Evolutionary conservation across 2,888 invertebrate species (phyloP).

Genomic region (Drosophila infuscata): DNA sequence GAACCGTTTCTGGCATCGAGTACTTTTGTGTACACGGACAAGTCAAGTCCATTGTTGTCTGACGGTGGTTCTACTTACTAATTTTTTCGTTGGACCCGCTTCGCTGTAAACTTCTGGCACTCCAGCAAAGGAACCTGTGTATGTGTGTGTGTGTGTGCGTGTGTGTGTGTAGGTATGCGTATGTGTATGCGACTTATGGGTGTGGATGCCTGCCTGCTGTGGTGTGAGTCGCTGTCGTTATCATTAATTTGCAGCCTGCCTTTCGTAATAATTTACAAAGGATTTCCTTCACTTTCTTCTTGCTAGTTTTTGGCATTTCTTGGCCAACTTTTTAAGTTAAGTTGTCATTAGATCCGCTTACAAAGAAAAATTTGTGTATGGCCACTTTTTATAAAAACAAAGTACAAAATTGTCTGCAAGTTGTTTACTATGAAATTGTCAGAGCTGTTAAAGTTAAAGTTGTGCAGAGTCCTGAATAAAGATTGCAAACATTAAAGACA

Average conservation of each 20-base stretch:
- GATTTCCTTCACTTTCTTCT: slow-evolving; percentile 50
- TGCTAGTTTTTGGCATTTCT: slow-evolving; percentile 39
- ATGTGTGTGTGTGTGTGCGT: neutral
- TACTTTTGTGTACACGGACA: slow-evolving; percentile 31
- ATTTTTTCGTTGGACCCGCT: slow-evolving; percentile 31
- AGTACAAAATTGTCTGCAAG: slow-evolving; percentile 19
- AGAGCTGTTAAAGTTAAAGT: slow-evolving; percentile 4
- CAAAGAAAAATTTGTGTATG: slow-evolving; percentile 55
- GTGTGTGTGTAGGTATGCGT: slow-evolving; percentile 4
- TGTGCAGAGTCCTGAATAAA: neutral
- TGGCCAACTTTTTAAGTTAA: slow-evolving; percentile 57
- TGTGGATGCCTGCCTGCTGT: slow-evolving; percentile 18
- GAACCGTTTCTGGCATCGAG: slow-evolving; percentile 29
- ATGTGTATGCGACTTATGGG: slow-evolving; percentile 21
- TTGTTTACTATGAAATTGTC: slow-evolving; percentile 20
- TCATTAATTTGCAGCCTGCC: slow-evolving; percentile 76
- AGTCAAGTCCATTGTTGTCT: slow-evolving; percentile 41
- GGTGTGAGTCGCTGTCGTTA: slow-evolving; percentile 59
- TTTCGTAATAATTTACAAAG: slow-evolving; percentile 74
- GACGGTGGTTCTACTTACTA: slow-evolving; percentile 32
- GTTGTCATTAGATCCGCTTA: slow-evolving; percentile 60
- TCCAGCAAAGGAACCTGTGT: slow-evolving; percentile 3
- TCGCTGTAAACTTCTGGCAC: slow-evolving; percentile 17
- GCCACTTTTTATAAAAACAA: slow-evolving; percentile 22
- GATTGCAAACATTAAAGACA: neutral